Evolutionary conservation across 2,888 invertebrate species (phyloP), one percentile per base, ranked within the genome.

Genomic region (Dyspetes luteomarginatus): DNA sequence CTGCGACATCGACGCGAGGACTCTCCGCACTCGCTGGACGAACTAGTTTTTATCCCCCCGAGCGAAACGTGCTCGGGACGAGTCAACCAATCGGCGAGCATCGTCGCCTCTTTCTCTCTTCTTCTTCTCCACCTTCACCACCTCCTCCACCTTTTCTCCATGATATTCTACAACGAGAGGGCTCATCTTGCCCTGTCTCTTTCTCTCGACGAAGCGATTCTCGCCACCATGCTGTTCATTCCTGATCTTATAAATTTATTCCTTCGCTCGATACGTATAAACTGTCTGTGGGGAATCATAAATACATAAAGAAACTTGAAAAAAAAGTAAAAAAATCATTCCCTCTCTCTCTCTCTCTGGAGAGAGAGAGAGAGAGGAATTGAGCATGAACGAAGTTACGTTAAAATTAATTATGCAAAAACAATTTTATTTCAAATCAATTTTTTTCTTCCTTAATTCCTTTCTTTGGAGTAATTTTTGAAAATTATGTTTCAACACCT

Each of bases 31-130:
- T 62, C 74, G 41, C 75, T 74, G 64, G 69, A 74, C 85, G 86
- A 85, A 87, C 87, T 88, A 87, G 88, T 88, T 88, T 88, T 88
- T 88, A 85, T 85, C 85, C 78, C 77, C 84, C 78, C 74, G 84
- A 85, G 85, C 85, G 83, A 86, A 86, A 86, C 84, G 83, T 85
- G 84, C 84, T 78, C 65, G 68, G 67, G 69, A 72, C 69, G 73
- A 81, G 26, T 74, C 73, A 68, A 74, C 82, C 82, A 84, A 83
- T 85, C 82, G 72, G 68, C 56, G 68, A 68, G 50, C 76, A 56
- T 71, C 60, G 69, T 65, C 58, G 48, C 56, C 68, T 71, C 48
- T 68, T 50, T 69, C 45, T 52, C 72, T 68, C 52, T 72, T 71
- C 52, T 78, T 64, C 62, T 64, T 41, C 65, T 76, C 52, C 67